Evolutionary conservation across 2,888 invertebrate species (phyloP).

Genomic region (Ormyrus pomaceus): DNA sequence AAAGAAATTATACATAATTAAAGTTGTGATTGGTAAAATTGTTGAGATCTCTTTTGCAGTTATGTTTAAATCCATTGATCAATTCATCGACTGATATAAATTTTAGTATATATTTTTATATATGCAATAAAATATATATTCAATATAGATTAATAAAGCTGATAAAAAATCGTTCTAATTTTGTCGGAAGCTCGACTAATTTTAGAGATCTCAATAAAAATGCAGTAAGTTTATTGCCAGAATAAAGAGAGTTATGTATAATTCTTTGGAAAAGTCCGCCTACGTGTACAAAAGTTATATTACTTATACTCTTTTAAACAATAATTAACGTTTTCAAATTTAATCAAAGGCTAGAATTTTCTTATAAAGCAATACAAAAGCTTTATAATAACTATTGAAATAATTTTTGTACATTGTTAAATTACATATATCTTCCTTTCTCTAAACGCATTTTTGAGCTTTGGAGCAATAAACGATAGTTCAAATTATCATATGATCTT

Average conservation of each 20-base stretch:
- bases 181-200: too few relatives aligned
- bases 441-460: background rate
- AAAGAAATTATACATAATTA: constrained; percentile 19
- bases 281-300: constrained; percentile 6
- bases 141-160: too few relatives aligned
- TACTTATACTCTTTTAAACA: too few relatives aligned
- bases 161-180: too few relatives aligned
- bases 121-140: constrained; percentile 4
- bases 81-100: background rate
- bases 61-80: background rate
- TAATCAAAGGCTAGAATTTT: too few relatives aligned
- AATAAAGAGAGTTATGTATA: background rate
- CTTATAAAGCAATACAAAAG: too few relatives aligned
- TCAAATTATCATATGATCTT: background rate
- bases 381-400: too few relatives aligned
- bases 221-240: too few relatives aligned
- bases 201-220: too few relatives aligned
- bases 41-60: constrained; percentile 15
- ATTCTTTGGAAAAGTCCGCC: background rate
- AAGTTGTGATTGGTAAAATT: background rate
- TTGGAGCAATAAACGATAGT: background rate
- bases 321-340: too few relatives aligned
- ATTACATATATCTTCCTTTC: too few relatives aligned
- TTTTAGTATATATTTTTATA: constrained; percentile 36
- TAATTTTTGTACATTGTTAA: too few relatives aligned